Conservation (phyloP, 2,888 invertebrate genomes). For the Cheilosia impressa region DNA sequence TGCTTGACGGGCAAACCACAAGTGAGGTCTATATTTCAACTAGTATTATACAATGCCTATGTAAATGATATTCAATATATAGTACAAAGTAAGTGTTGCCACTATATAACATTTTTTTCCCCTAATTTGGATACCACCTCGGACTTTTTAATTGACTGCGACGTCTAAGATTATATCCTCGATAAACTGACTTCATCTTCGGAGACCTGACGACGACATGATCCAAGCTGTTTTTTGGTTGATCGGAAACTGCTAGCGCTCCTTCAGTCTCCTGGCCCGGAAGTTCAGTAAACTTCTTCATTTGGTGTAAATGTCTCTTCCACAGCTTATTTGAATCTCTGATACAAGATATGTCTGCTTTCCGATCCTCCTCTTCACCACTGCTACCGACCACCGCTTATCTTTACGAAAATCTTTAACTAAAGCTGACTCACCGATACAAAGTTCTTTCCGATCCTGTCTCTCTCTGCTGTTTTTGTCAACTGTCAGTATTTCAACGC, state of each 20-base stretch:
- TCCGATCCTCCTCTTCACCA: constrained; percentile 7
- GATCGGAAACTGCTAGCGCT: background rate
- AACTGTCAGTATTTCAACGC: background rate
- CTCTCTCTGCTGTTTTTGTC: background rate
- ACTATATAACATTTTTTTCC: background rate
- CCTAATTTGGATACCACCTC: background rate
- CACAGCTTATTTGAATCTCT: background rate
- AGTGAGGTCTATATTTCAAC: background rate
- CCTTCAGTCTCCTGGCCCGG: background rate
- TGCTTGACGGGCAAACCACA: background rate
- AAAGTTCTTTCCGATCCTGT: background rate
- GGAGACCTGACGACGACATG: constrained; percentile 2
- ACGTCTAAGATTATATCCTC: background rate
- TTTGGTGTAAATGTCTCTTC: constrained; percentile 5
- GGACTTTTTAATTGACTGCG: constrained; percentile 2
- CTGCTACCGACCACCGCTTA: background rate
- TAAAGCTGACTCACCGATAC: constrained; percentile 14
- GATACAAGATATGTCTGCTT: constrained; percentile 16
- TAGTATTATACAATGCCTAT: background rate
- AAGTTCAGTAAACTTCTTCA: background rate
- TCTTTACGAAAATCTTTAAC: constrained; percentile 21
- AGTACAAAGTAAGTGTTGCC: background rate
- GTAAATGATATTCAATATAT: background rate
- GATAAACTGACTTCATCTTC: background rate
- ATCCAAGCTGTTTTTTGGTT: background rate